phyloP scores from a whole-genome alignment of 1,140 invertebrate genomes.

The Papilio glaucus region DNA sequence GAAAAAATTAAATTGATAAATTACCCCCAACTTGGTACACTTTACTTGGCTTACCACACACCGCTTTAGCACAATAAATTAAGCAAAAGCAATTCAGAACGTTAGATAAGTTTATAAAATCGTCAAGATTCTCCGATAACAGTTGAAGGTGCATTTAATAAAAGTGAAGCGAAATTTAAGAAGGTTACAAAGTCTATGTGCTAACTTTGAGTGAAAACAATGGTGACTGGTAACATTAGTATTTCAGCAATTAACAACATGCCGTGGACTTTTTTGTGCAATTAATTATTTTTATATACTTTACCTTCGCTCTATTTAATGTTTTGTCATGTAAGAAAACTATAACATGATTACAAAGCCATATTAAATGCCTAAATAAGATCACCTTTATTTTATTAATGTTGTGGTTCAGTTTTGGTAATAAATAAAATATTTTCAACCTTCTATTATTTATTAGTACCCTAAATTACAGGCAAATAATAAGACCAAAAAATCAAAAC shows the following conservation, averaged over 20 bases:
- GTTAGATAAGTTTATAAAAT: slow-evolving; percentile 61
- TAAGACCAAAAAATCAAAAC: neutral
- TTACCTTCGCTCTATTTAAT: slow-evolving; percentile 6
- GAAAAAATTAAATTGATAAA: slow-evolving; percentile 37
- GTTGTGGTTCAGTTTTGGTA: neutral
- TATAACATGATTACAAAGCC: too few relatives aligned
- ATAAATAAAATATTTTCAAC: neutral
- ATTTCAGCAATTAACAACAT: slow-evolving; percentile 50
- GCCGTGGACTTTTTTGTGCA: slow-evolving; percentile 10
- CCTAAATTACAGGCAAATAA: neutral
- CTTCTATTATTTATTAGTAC: neutral
- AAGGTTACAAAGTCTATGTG: slow-evolving; percentile 59
- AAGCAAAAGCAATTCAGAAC: slow-evolving; percentile 43
- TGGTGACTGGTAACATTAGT: slow-evolving; percentile 54
- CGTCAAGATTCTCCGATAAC: slow-evolving; percentile 67
- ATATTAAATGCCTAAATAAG: neutral
- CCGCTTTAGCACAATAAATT: slow-evolving; percentile 40
- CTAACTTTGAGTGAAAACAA: slow-evolving; percentile 66
- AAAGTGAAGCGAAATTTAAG: slow-evolving; percentile 55
- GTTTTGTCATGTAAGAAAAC: too few relatives aligned
- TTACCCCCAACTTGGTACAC: slow-evolving; percentile 8
- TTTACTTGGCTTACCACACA: slow-evolving; percentile 39
- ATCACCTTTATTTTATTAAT: neutral
- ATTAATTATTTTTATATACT: slow-evolving; percentile 23
- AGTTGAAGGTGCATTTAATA: slow-evolving; percentile 49